Evolutionary conservation across 2,888 invertebrate genomes (phyloP).

Genomic region (Byasa hedistus): DNA sequence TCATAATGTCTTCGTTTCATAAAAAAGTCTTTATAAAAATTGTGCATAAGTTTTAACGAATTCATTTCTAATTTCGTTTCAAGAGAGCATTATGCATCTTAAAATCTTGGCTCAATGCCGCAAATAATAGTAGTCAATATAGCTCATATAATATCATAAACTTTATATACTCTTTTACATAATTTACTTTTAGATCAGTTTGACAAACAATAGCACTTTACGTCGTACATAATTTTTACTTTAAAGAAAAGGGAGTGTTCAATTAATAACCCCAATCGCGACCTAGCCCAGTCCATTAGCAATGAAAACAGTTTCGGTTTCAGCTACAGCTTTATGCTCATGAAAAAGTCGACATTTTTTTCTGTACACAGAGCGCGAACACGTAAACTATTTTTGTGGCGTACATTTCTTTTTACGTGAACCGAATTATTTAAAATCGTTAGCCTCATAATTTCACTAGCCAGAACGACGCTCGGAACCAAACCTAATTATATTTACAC

Average conservation of each 20-base stretch:
- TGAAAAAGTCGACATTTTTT: too few relatives aligned
- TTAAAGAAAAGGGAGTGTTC: not conserved
- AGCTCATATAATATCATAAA: not conserved
- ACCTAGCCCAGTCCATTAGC: conserved; percentile 69
- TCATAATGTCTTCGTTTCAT: too few relatives aligned
- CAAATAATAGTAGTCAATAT: not conserved
- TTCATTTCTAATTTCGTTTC: not conserved
- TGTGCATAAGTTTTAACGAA: not conserved
- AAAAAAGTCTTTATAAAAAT: too few relatives aligned
- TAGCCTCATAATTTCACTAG: too few relatives aligned
- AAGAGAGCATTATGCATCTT: not conserved
- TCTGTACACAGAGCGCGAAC: too few relatives aligned
- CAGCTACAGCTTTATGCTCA: conserved; percentile 39
- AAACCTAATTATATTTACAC: too few relatives aligned
- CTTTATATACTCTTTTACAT: not conserved
- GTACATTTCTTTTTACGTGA: too few relatives aligned
- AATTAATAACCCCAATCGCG: conserved; percentile 2
- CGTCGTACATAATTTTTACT: not conserved
- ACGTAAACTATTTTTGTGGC: too few relatives aligned
- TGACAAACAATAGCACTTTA: not conserved
- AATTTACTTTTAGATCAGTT: not conserved
- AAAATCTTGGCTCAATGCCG: not conserved
- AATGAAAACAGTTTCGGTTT: conserved; percentile 59
- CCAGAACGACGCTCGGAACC: too few relatives aligned
- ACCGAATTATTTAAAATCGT: too few relatives aligned